phyloP scores from a whole-genome alignment of 2,888 invertebrate genomes.

The Syrista parreyssii region DNA sequence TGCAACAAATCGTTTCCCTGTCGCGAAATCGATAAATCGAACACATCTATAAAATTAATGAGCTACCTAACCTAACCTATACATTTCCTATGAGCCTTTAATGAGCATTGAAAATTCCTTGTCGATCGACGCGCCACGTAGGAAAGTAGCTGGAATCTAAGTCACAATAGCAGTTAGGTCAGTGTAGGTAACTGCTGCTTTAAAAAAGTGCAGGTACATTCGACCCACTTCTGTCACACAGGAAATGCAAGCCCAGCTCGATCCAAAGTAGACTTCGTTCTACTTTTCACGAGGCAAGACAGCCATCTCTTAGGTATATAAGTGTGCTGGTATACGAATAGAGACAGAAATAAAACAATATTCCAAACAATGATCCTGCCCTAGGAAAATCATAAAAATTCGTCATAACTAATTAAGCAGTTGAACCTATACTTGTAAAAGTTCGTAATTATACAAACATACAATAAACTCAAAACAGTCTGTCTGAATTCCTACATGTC shows the following conservation, averaged over 20 bases:
- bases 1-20: background rate
- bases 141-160: background rate
- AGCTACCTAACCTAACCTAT: background rate
- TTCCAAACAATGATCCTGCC: background rate
- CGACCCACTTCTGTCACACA: constrained; percentile 31
- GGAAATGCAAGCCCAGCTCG: background rate
- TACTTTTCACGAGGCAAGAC: background rate
- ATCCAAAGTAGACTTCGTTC: background rate
- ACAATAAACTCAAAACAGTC: background rate
- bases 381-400: background rate
- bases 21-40: background rate
- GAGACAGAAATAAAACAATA: background rate
- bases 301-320: background rate
- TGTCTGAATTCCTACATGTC: no score
- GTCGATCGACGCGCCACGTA: background rate
- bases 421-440: no score
- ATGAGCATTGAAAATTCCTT: background rate
- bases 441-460: no score
- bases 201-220: constrained; percentile 32
- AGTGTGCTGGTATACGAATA: background rate
- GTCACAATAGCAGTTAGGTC: background rate
- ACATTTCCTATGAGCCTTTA: background rate
- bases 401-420: no score
- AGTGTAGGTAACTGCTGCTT: constrained; percentile 17
- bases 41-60: background rate